These are phyloP conservation scores for Myotis pilosus DNA, from an alignment of 2,797 vertebrate species.

Conservation along the genomic window DNA sequence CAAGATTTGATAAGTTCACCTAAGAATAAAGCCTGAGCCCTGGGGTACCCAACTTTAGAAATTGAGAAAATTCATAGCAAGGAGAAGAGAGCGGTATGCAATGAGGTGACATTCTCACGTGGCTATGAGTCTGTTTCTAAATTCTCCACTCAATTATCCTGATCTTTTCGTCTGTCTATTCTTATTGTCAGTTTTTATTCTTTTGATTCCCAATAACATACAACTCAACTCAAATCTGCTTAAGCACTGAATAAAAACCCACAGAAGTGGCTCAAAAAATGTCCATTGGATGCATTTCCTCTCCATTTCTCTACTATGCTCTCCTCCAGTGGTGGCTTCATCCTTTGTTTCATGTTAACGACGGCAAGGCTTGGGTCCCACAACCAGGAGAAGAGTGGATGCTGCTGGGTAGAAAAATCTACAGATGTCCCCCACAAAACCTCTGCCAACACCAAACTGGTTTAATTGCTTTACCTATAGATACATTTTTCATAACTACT, in stretches of 20 bases:
- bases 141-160: neutral
- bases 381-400: neutral
- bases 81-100: neutral
- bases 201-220: slow-evolving; percentile 53
- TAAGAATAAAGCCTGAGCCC: neutral
- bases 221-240: neutral
- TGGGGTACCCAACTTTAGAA: neutral
- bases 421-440: neutral
- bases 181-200: neutral
- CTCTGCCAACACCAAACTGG: neutral
- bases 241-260: neutral
- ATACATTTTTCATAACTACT: neutral
- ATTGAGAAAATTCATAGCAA: neutral
- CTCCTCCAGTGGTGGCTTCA: neutral
- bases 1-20: neutral
- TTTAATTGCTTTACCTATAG: neutral
- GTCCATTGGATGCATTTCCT: neutral
- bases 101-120: neutral
- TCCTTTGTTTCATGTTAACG: neutral
- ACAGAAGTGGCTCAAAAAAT: neutral
- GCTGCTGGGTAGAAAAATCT: neutral
- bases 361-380: neutral
- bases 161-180: neutral
- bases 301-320: neutral
- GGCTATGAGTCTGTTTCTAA: neutral